Evolutionary conservation across 2,797 vertebrate species (phyloP), one percentile per base, ranked within the genome.

Genomic region (Linurgus olivaceus): DNA sequence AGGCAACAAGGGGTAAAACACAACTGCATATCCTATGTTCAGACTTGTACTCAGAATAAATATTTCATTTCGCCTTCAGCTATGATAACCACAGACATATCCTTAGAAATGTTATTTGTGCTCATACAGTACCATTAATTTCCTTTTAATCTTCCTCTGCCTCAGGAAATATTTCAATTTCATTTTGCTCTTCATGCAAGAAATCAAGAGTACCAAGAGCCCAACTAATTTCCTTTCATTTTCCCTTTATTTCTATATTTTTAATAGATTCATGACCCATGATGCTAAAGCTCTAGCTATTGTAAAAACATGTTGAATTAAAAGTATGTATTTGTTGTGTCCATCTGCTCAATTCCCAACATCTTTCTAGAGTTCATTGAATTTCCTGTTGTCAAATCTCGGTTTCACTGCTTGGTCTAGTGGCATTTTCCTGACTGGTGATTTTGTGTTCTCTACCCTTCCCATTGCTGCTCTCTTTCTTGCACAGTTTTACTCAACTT

Each of bases 71-170:
- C 86, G 86, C 94, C 93, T 88, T 92, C 63, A 96, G 95, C 94
- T 93, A 80, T 0, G 33, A 80, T 96, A 93, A 93, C 82, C 81
- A 90, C 40, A 89, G 90, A 93, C 80, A 94, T 92, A 93, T 65
- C 84, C 74, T 84, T 17, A 51, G 81, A 96, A 97, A 93, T 18
- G 2, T 88, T 96, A 79, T 95, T 96, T 96, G 61, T 92, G 83
- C 87, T 91, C 5, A 5, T 40, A 86, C 42, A 93, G 65, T 94
- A 80, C 80, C 91, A 97, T 97, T 97, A 96, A 96, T 97, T 97
- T 97, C 97, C 94, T 97, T 97, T 96, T 97, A 96, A 97, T 98
- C 93, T 97, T 97, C 93, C 31, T 94, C 40, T 96, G 94, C 96
- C 93, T 52, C 59, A 77, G 96, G 97, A 97, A 97, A 92, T 79